Evolutionary conservation across 2,888 invertebrate genomes (phyloP).

Genomic region (Epistrophe grossulariae): DNA sequence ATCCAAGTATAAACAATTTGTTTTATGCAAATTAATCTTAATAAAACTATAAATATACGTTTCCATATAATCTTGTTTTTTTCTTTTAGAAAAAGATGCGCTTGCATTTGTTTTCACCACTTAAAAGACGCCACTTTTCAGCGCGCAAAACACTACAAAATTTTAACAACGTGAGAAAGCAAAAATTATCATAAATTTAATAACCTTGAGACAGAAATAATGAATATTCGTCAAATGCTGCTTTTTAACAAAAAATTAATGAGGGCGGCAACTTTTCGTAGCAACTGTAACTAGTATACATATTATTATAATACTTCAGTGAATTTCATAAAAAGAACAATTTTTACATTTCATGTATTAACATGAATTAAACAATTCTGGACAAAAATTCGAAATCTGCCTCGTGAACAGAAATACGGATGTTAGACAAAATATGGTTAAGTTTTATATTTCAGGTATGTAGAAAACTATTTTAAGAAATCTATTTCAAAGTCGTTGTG

Average conservation of each 20-base stretch:
- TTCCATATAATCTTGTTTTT: not conserved
- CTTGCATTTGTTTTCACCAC: not conserved
- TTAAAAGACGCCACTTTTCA: constrained; percentile 4
- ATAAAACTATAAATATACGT: not conserved
- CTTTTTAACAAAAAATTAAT: not conserved
- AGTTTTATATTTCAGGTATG: constrained; percentile 5
- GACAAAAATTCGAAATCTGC: not conserved
- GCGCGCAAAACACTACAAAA: constrained; percentile 13
- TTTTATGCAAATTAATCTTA: no score
- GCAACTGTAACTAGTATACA: constrained; percentile 71
- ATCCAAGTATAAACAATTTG: no score
- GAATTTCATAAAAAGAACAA: constrained; percentile 7
- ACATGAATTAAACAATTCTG: constrained; percentile 8
- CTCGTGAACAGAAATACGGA: constrained; percentile 29
- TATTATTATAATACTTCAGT: constrained; percentile 21
- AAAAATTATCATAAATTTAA: not conserved
- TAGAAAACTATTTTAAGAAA: not conserved
- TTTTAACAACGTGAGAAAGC: not conserved
- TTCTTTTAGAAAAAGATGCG: not conserved
- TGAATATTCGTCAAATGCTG: not conserved
- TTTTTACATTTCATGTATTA: constrained; percentile 28
- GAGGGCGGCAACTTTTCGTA: constrained; percentile 48
- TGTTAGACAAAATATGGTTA: constrained; percentile 37
- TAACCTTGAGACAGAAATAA: not conserved
- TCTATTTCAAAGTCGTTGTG: not conserved